Evolutionary conservation across 2,888 invertebrate genomes (phyloP).

Genomic region (Blera fallax): DNA sequence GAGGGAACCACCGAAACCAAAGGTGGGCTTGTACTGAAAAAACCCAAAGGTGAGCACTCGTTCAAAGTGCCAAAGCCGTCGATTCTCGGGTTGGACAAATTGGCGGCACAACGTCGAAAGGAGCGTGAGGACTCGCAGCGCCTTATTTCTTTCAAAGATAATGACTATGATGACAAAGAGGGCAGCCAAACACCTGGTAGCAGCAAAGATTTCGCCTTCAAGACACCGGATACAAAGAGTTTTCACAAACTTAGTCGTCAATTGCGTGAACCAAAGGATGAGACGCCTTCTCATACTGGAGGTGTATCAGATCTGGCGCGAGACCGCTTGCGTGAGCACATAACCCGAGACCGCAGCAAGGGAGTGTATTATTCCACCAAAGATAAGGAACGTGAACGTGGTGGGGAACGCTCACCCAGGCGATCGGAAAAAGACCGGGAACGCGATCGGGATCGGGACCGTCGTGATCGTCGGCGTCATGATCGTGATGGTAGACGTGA

Average conservation of each 20-base stretch:
- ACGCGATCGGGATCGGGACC: constrained; percentile 75
- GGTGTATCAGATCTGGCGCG: constrained; percentile 89
- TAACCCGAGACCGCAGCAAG: constrained; percentile 82
- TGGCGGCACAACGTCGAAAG: constrained; percentile 89
- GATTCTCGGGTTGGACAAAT: constrained; percentile 90
- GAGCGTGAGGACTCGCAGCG: constrained; percentile 85
- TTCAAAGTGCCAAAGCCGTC: constrained; percentile 91
- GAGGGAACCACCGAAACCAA: constrained; percentile 85
- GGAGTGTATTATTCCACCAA: constrained; percentile 75
- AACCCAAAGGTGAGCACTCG: constrained; percentile 81
- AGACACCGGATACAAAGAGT: constrained; percentile 79
- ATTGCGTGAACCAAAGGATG: constrained; percentile 90
- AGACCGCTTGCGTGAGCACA: constrained; percentile 87
- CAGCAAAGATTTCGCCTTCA: constrained; percentile 78
- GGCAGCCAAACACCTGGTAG: constrained; percentile 62
- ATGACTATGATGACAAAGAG: constrained; percentile 82
- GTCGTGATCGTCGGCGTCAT: constrained; percentile 77
- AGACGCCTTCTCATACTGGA: constrained; percentile 97
- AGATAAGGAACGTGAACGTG: constrained; percentile 77
- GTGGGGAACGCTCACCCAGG: constrained; percentile 55
- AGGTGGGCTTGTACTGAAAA: constrained; percentile 89
- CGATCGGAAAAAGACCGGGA: constrained; percentile 22
- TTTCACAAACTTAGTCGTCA: constrained; percentile 83
- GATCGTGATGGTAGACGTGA: constrained; percentile 75
- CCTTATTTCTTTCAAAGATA: constrained; percentile 86